Evolutionary conservation across 2,888 invertebrate species (phyloP), one percentile per base, ranked within the genome.

Genomic region (Cryptophagus acutangulus): DNA sequence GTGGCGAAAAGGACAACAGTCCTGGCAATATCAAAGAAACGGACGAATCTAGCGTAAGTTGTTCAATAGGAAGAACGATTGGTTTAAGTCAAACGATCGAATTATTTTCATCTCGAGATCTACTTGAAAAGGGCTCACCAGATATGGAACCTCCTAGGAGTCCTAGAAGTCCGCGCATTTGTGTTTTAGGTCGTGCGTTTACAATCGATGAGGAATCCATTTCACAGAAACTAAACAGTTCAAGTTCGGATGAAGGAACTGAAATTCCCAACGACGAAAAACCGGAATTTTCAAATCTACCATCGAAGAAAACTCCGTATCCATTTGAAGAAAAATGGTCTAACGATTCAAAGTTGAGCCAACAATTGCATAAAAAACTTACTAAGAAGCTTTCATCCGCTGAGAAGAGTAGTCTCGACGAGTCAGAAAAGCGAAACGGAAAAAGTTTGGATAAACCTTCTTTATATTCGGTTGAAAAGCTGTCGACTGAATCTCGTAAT

Each of bases 81-180:
- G 87, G 87, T 0, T 82, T 87, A 52, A 87, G 87, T 2, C 85
- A 84, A 65, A 82, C 81, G 55, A 77, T 79, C 18, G 79, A 79
- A 61, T 76, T 74, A 59, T 75, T 82, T 50, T 79, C 81, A 25
- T 78, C 79, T 43, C 75, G 75, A 48, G 83, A 83, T 35, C 72
- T 71, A 55, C 72, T 82, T 9, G 76, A 66, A 37, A 66, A 65
- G 46, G 57, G 51, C 12, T 63, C 66, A 3, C 60, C 65, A 6
- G 65, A 63, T 24, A 48, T 61, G 28, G 63, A 63, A 29, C 60
- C 55, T 8, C 66, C 66, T 4, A 57, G 66, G 48, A 68, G 67
- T 45, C 70, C 69, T 9, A 47, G 67, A 41, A 67, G 66, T 49
- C 67, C 67, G 1, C 51, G 69, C 41, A 70, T 70, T 41, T 67